phyloP scores from a whole-genome alignment of 2,888 invertebrate genomes.

The Mystacides longicornis region DNA sequence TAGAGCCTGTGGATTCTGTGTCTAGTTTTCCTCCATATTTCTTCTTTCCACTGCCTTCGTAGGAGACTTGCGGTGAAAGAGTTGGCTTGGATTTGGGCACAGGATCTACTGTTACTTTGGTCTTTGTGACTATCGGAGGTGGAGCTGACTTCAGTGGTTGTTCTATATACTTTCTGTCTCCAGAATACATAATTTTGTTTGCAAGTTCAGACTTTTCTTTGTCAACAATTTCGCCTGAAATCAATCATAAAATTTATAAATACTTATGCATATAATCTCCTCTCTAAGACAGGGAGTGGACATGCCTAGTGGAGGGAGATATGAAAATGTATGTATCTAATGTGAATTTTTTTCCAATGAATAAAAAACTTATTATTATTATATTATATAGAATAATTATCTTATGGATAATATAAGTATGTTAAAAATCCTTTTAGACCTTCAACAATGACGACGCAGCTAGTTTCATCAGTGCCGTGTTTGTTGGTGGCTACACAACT shows the following conservation, averaged over 20 bases:
- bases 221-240: slow-evolving; percentile 63
- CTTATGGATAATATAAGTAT: no score
- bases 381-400: no score
- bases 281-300: no score
- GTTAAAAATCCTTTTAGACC: slow-evolving; percentile 45
- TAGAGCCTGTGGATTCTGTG: slow-evolving; percentile 67
- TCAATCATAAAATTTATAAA: no score
- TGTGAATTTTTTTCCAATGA: no score
- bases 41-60: slow-evolving; percentile 39
- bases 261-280: no score
- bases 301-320: no score
- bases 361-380: no score
- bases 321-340: no score
- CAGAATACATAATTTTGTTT: slow-evolving; percentile 82
- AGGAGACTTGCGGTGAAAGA: slow-evolving; percentile 44
- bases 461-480: slow-evolving; percentile 92
- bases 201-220: slow-evolving; percentile 78
- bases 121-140: slow-evolving; percentile 60
- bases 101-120: slow-evolving; percentile 50
- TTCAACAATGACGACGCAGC: slow-evolving; percentile 93
- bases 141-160: slow-evolving; percentile 75
- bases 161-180: slow-evolving; percentile 84
- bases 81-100: slow-evolving; percentile 37
- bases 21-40: slow-evolving; percentile 54
- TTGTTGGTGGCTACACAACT: slow-evolving; percentile 87